Evolutionary conservation across 2,797 vertebrate genomes (phyloP), one percentile per base, ranked within the genome.

Genomic region (Tokudaia muenninki): DNA sequence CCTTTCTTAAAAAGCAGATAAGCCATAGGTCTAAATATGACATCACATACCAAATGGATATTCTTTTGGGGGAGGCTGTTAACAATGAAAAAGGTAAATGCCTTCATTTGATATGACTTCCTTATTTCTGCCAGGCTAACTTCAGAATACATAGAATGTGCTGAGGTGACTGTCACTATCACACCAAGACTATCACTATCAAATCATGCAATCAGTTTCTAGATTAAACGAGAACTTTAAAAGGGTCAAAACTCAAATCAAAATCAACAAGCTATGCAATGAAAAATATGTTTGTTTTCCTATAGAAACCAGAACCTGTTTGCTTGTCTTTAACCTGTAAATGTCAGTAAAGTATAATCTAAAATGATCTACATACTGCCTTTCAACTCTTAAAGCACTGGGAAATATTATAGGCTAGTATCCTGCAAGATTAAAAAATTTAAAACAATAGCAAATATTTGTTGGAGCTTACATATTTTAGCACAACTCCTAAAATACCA

Each of bases 321-420:
- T 47, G 59, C 41, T 94, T 84, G 84, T 22, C 52, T 95, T 94
- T 87, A 91, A 95, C 92, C 61, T 14, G 57, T 50, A 88, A 29
- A 87, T 24, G 91, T 44, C 75, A 37, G 90, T n/a, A 97, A 95
- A 95, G 41, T 75, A 90, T 77, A 94, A 94, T 95, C 75, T 94
- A 83, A 95, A 95, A 94, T 95, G 57, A 94, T 90, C 57, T 94
- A 87, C 34, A 89, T 72, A 74, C 22, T 96, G n/a, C 81, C 59
- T 92, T 75, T 50, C 4, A 24, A 59, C 34, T 72, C 21, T 92
- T 83, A 94, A 96, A 55, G 22, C n/a, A 52, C 44, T 94, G 41
- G 12, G 88, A 77, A 94, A 47, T 57, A 88, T 57, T n/a, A 92
- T 2, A 95, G 12, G 75, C 90, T 34, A 91, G 29, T 81, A 93